Evolutionary conservation across 1,140 invertebrate species (phyloP).

Genomic region (Drosophila cardini): DNA sequence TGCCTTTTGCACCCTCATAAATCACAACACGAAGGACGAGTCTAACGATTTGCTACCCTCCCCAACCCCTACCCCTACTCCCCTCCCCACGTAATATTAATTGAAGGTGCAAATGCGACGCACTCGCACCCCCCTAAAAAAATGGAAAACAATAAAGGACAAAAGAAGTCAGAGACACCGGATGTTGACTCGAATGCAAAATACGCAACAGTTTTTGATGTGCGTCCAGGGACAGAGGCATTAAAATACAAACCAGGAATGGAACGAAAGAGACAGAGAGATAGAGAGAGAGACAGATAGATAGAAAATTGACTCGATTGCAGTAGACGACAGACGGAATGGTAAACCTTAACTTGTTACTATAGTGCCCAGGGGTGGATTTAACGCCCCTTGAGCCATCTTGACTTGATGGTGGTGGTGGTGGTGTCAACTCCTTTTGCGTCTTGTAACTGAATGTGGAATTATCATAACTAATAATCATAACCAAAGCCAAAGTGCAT

Average conservation of each 20-base stretch:
- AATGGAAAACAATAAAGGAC: constrained; percentile 59
- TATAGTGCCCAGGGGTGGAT: constrained; percentile 60
- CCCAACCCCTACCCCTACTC: not conserved
- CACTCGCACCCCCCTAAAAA: constrained; percentile 68
- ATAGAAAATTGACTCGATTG: constrained; percentile 70
- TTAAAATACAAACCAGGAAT: constrained; percentile 9
- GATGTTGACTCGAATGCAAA: constrained; percentile 64
- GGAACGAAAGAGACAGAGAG: constrained; percentile 2
- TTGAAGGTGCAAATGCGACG: constrained; percentile 81
- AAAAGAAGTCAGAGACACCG: constrained; percentile 53
- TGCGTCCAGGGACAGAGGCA: constrained; percentile 58
- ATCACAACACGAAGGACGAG: constrained; percentile 66
- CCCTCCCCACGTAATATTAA: constrained; percentile 56
- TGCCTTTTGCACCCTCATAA: constrained; percentile 78
- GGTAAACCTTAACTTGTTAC: constrained; percentile 51
- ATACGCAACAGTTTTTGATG: constrained; percentile 82
- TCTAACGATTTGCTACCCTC: constrained; percentile 15
- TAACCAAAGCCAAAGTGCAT: constrained; percentile 65
- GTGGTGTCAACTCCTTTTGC: constrained; percentile 77
- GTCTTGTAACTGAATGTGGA: constrained; percentile 70
- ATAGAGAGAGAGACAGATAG: too few species aligned
- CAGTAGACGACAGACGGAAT: constrained; percentile 52
- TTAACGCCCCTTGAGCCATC: constrained; percentile 40
- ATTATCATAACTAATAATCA: constrained; percentile 83
- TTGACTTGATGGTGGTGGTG: constrained; percentile 47